These are phyloP conservation scores for Drosophila aldrichi DNA, from an alignment of 2,888 invertebrate genomes.

Conservation along the genomic window DNA sequence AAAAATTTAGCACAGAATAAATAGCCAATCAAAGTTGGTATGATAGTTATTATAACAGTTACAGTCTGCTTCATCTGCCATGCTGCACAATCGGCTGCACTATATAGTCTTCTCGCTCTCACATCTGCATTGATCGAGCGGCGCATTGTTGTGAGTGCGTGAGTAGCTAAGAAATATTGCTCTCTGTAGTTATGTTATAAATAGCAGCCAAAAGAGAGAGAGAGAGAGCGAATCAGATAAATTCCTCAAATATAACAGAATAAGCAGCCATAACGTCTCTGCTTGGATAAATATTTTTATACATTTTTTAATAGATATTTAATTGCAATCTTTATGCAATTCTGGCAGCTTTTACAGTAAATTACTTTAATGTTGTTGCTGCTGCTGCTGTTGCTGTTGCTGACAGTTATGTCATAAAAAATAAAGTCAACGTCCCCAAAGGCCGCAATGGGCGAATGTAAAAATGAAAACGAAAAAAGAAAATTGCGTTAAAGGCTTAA, in stretches of 20 bases:
- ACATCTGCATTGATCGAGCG: neutral
- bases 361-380: constrained; percentile 34
- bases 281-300: neutral
- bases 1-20: neutral
- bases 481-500: constrained; percentile 32
- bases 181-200: too few species aligned
- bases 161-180: neutral
- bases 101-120: neutral
- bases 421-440: constrained; percentile 44
- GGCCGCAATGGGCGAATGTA: constrained; percentile 32
- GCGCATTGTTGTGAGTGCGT: neutral
- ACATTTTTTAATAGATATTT: constrained; percentile 6
- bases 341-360: constrained; percentile 17
- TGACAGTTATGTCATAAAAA: constrained; percentile 69
- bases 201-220: neutral
- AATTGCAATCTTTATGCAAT: constrained; percentile 8
- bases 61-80: neutral
- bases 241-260: neutral
- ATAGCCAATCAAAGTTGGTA: neutral
- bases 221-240: neutral
- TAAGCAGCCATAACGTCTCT: neutral
- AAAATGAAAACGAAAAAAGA: constrained; percentile 6
- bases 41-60: neutral
- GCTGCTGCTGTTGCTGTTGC: constrained; percentile 29
- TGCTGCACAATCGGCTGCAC: neutral